Percentiles rank a stretch among this genome's conserved stretches.
These are phyloP conservation scores for Arctocebus calabarensis DNA, from an alignment of 2,797 vertebrate species.

Conservation along the genomic window DNA sequence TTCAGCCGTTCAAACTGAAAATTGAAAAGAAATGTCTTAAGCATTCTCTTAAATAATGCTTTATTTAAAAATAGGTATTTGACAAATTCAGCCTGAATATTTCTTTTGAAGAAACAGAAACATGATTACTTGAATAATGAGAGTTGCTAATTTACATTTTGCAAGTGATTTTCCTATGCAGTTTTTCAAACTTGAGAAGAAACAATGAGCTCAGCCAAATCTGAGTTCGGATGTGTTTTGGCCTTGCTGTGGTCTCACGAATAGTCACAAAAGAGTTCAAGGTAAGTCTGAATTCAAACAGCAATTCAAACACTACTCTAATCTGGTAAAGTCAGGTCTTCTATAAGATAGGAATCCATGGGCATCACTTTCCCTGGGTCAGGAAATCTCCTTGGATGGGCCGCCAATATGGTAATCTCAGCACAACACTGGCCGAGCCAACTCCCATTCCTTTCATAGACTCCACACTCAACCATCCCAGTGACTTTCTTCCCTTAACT, in stretches of 20 bases:
- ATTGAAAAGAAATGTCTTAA: slow-evolving; percentile 75
- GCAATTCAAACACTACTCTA: neutral
- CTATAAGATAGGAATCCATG: neutral
- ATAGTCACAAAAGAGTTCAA: neutral
- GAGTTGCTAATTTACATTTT: neutral
- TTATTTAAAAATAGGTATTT: neutral
- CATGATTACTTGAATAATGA: neutral
- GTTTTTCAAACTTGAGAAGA: neutral
- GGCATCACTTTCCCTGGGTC: neutral
- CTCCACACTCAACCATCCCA: too few species aligned
- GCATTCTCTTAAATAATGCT: slow-evolving; percentile 29
- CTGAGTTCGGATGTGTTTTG: neutral
- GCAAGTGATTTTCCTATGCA: neutral
- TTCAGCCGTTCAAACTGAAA: slow-evolving; percentile 94
- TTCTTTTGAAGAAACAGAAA: neutral
- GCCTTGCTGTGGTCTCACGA: neutral
- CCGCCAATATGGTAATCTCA: neutral
- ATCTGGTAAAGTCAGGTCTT: neutral
- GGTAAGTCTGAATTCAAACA: neutral
- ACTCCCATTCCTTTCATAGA: neutral
- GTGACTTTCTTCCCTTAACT: neutral
- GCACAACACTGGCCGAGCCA: neutral
- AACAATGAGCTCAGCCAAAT: neutral
- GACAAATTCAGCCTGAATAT: neutral
- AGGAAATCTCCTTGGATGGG: neutral